Evolutionary conservation across 2,888 invertebrate species (phyloP), one percentile per base, ranked within the genome.

Genomic region (Corythucha ciliata): DNA sequence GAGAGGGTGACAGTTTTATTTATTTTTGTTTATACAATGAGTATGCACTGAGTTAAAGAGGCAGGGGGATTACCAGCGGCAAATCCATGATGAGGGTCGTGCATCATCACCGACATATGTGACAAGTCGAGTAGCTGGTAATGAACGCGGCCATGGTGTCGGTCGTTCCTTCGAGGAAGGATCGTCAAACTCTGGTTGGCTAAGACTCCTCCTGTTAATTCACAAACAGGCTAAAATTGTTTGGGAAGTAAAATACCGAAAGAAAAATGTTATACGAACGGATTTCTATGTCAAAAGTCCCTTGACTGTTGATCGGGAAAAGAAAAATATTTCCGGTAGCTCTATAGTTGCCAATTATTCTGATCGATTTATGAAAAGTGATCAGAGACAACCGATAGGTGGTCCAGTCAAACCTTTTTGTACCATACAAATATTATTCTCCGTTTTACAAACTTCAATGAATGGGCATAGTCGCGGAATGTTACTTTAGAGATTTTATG

Each of bases 301-400:
- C 53, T n/a, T 39, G 37, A 14, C 53, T 48, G 26, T 53, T 53
- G 26, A 53, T 20, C 8, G 47, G 47, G 8, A 53, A 48, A 10
- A 48, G 22, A 18, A 48, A 42, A 20, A 53, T 39, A 21, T 48
- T 48, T 12, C 53, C 53, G 20, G 16, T 41, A n/a, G 42, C 42
- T 14, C 39, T 22, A 41, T 53, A 53, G 12, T 42, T 26, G 3
- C 53, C 53, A 8, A 41, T 33, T 29, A 53, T 33, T n/a, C 41
- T 32, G 27, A 53, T 21, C 8, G 45, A 46, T 16, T 42, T 24
- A 27, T 53, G 53, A 21, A 53, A 48, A n/a, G n/a, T n/a, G n/a
- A n/a, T n/a, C n/a, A n/a, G n/a, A n/a, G n/a, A n/a, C n/a, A n/a
- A n/a, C n/a, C n/a, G n/a, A n/a, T n/a, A n/a, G n/a, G n/a, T n/a